Evolutionary conservation across 2,888 invertebrate genomes (phyloP).

Genomic region (Chirona hameri): DNA sequence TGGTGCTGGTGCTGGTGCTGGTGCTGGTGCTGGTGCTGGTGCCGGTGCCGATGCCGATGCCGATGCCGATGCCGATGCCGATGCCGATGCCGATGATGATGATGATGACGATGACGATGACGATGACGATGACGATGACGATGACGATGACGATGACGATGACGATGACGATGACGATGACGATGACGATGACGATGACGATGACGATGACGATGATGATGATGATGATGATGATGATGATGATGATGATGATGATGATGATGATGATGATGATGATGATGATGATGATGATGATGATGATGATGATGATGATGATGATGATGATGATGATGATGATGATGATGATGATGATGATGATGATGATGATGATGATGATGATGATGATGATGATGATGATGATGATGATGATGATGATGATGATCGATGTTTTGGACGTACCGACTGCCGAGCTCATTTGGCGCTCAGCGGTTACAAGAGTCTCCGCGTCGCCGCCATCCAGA

Average conservation of each 20-base stretch:
- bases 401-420: too few species aligned
- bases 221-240: neutral
- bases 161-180: neutral
- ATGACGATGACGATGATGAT: neutral
- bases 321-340: neutral
- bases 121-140: neutral
- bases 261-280: neutral
- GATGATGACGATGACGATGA: neutral
- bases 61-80: too few species aligned
- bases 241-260: neutral
- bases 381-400: neutral
- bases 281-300: neutral
- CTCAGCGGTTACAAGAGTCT: too few species aligned
- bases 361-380: neutral
- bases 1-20: too few species aligned
- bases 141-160: neutral
- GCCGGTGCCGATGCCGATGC: too few species aligned
- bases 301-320: neutral
- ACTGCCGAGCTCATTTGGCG: too few species aligned
- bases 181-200: slow-evolving; percentile 8
- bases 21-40: too few species aligned
- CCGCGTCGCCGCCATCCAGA: too few species aligned
- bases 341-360: neutral
- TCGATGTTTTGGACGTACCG: neutral
- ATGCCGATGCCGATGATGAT: too few species aligned